phyloP scores from a whole-genome alignment of 2,113 vertebrate genomes.

The Hemiscyllium ocellatum region DNA sequence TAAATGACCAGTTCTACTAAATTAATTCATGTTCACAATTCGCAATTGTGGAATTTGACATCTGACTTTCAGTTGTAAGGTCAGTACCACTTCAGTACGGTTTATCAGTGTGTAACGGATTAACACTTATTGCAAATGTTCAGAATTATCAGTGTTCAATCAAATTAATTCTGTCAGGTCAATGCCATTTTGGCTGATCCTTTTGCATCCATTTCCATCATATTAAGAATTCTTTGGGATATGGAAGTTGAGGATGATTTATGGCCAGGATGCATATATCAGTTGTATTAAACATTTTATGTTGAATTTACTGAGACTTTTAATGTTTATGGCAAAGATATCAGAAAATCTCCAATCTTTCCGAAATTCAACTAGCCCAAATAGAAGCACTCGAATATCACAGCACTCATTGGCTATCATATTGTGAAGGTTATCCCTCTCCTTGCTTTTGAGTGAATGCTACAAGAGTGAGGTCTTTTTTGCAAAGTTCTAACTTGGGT shows the following conservation, averaged over 20 bases:
- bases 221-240: not conserved
- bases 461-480: not conserved
- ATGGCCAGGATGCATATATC: not conserved
- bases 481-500: not conserved
- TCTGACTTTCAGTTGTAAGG: not conserved
- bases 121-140: not conserved
- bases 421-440: not conserved
- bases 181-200: not conserved
- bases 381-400: not conserved
- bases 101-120: too few relatives aligned
- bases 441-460: not conserved
- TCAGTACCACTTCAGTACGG: not conserved
- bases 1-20: not conserved
- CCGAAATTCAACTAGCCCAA: not conserved
- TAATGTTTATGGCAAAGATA: not conserved
- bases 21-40: not conserved
- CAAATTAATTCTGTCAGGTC: not conserved
- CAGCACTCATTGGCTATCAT: not conserved
- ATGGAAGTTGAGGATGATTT: not conserved
- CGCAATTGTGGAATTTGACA: not conserved
- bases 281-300: not conserved
- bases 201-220: not conserved
- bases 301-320: not conserved
- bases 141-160: not conserved
- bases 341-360: not conserved